Evolutionary conservation across 2,797 vertebrate species (phyloP), one percentile per base, ranked within the genome.

Genomic region (Esox lucius): DNA sequence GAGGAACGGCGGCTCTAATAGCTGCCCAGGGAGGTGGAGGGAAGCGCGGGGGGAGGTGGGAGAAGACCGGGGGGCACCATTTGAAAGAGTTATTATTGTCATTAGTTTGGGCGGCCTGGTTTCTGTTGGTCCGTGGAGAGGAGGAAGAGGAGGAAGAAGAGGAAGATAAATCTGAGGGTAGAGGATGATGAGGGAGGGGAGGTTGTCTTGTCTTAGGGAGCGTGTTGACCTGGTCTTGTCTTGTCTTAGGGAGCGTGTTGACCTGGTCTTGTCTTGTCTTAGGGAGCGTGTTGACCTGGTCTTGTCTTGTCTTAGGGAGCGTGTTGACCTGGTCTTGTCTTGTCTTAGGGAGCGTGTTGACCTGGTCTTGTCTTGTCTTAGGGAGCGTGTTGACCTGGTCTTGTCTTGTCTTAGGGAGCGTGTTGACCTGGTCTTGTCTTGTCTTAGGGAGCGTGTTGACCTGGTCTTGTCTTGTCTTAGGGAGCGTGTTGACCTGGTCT

Each of bases 81-180:
- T 91, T 90, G 83, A 83, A 82, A 90, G 90, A 93, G 82, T 92
- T 93, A 94, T 93, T 91, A 92, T 88, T 90, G 89, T 92, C 90
- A 93, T 93, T 94, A 92, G 90, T 92, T 91, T 84, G 81, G 85
- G 83, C 82, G 79, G 87, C 82, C 82, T 80, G 85, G 84, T 86
- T 89, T 92, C 83, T 62, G 85, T 82, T 73, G 68, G 77, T 90
- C 84, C 74, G 77, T 81, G 61, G 70, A 73, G 78, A 81, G 82
- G 78, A 66, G 51, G 68, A 35, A 42, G 51, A 56, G 15, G 26
- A 19, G 48, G n/a, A 28, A 33, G 9, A 17, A 24, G 48, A 17
- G 64, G 22, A 59, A n/a, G 42, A 66, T 16, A 39, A 35, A 70
- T 46, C 22, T 46, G 62, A 71, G 65, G 71, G 72, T 67, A 74